A percentile compares a stretch with the other conserved stretches of the same genome.
Conservation (phyloP, 92 coral and sea anemone genomes). For the Heteractis magnifica region DNA sequence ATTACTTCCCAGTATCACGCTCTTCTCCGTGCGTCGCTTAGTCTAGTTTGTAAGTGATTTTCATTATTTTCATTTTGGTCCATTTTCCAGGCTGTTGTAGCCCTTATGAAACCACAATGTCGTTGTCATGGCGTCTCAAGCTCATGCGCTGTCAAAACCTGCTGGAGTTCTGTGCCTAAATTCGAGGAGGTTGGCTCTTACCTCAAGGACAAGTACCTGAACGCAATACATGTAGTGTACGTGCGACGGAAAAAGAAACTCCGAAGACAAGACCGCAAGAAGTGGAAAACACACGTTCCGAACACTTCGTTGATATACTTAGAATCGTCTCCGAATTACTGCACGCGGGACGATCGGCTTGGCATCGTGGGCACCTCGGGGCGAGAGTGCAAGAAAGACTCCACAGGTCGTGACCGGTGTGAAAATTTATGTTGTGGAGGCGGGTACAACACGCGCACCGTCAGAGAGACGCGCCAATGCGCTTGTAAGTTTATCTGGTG, state of each 20-base stretch:
- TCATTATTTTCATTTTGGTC: too few relatives aligned
- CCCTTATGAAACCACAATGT: slow-evolving; percentile 64
- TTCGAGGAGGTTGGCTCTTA: slow-evolving; percentile 64
- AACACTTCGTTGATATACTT: slow-evolving; percentile 62
- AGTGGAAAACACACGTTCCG: slow-evolving; percentile 52
- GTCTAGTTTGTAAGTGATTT: too few relatives aligned
- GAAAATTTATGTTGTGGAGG: slow-evolving; percentile 81
- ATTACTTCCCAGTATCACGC: too few relatives aligned
- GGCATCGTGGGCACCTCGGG: slow-evolving; percentile 89
- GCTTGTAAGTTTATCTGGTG: slow-evolving; percentile 87
- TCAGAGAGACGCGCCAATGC: slow-evolving; percentile 71
- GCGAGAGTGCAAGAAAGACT: slow-evolving; percentile 76
- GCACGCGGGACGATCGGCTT: slow-evolving; percentile 56
- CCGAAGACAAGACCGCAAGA: slow-evolving; percentile 64
- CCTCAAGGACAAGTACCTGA: slow-evolving; percentile 61
- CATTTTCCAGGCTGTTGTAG: slow-evolving; percentile 61
- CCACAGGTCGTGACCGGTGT: slow-evolving; percentile 71
- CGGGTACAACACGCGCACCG: slow-evolving; percentile 84
- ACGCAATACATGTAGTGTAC: slow-evolving; percentile 63
- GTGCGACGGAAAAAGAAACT: slow-evolving; percentile 53
- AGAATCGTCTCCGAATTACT: slow-evolving; percentile 80
- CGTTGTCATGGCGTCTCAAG: slow-evolving; percentile 94
- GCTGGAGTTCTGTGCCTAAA: slow-evolving; percentile 72
- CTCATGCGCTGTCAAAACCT: slow-evolving; percentile 76
- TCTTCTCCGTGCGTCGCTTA: too few relatives aligned